Base-by-base conservation (phyloP, 2,113 vertebrate genomes). In the Xiphorhynchus elegans region DNA sequence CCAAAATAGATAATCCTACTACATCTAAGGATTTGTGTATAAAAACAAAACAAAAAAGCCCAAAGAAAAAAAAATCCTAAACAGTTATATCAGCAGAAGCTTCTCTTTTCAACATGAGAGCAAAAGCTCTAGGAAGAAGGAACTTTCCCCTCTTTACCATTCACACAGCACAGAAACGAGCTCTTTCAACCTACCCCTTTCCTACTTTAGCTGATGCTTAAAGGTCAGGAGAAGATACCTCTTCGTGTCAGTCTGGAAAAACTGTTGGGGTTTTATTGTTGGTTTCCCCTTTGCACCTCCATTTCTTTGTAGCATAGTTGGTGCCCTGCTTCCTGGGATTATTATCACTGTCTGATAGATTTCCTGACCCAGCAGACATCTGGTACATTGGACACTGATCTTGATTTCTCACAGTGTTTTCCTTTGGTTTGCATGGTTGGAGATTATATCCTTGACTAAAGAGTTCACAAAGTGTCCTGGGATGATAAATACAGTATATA, bases 11-110 rank as follows among this genome's bases (percentile, higher is more conserved):
- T 25, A n/a, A 73, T 58, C 33, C 2, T 6, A 31, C 10, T 80
- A 17, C 20, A 69, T 11, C 8, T 58, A 59, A 78, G 15, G 23
- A 66, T 8, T 47, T 17, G 6, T 14, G 3, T 53, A 58, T 28
- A 60, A 69, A 85, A 52, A 23, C 0, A 1, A 7, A 35, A 14
- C 23, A 44, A 37, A 19, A 24, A 28, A 4, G 7, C 2, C 1
- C 11, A 40, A 90, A 42, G 5, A 63, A 21, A 8, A 63, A 21
- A 8, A 2, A 7, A 20, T 5, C 10, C 15, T 18, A 28, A 15
- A 7, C 39, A 37, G 10, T 28, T 39, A 3, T 39, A 50, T 26
- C 5, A 72, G 26, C 5, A 66, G 47, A 66, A 55, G 13, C 6
- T 67, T 75, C 12, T 74, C 11, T 53, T 23, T 59, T 46, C 37